Conservation (phyloP, 2,888 invertebrate genomes). For the Pecten maximus region DNA sequence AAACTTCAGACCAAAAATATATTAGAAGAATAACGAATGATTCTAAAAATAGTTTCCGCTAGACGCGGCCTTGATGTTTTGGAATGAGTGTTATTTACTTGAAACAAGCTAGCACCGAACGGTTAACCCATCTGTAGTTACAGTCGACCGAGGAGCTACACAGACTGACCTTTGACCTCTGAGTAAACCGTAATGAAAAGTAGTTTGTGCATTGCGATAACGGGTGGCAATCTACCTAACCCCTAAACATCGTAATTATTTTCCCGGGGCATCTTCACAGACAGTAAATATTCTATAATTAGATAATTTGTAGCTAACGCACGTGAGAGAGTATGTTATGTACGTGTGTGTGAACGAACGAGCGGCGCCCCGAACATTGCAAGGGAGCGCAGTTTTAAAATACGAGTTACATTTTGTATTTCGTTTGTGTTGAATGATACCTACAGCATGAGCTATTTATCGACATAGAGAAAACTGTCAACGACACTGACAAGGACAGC, state of each 20-base stretch:
- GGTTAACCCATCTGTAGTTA: background rate
- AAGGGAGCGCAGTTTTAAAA: too few relatives aligned
- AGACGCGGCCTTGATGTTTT: background rate
- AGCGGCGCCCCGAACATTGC: too few relatives aligned
- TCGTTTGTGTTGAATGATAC: too few relatives aligned
- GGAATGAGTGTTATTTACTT: background rate
- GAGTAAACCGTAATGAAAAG: background rate
- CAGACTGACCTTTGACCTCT: background rate
- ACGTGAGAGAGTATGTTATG: background rate
- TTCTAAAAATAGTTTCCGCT: constrained; percentile 9
- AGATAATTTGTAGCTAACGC: background rate
- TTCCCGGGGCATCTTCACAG: background rate
- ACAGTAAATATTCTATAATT: background rate
- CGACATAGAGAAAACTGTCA: too few relatives aligned
- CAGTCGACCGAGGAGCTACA: background rate
- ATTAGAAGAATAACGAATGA: background rate
- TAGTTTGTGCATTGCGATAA: background rate
- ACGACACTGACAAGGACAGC: too few relatives aligned
- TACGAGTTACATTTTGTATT: too few relatives aligned
- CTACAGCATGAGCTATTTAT: too few relatives aligned
- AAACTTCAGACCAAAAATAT: too few relatives aligned
- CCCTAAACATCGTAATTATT: background rate
- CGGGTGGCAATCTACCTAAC: background rate
- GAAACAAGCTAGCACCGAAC: background rate
- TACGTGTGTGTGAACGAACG: too few relatives aligned